phyloP scores from a whole-genome alignment of 2,888 invertebrate species.

The Yponomeuta cagnagella region DNA sequence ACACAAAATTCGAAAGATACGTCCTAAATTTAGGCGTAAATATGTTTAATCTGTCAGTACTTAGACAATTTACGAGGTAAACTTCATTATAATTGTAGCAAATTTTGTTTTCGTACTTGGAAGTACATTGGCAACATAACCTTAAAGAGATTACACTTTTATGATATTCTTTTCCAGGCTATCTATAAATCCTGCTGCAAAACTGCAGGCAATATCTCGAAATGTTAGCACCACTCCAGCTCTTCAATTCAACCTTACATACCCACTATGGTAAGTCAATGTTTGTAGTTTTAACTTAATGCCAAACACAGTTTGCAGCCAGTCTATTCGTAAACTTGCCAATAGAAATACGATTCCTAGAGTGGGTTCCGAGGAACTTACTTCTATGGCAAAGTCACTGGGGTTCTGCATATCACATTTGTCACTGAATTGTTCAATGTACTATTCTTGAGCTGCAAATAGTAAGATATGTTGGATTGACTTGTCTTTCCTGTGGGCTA shows the following conservation, averaged over 20 bases:
- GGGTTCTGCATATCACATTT: too few relatives aligned
- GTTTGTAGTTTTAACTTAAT: neutral
- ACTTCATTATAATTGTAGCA: neutral
- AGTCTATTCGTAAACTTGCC: too few relatives aligned
- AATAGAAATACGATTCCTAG: too few relatives aligned
- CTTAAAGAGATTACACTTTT: constrained; percentile 14
- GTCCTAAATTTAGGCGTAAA: neutral
- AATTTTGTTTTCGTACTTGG: neutral
- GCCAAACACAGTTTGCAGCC: neutral
- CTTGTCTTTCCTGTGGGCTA: too few relatives aligned
- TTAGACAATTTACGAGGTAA: constrained; percentile 58
- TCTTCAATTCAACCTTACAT: constrained; percentile 58
- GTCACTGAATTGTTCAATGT: too few relatives aligned
- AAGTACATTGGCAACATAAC: constrained; percentile 11
- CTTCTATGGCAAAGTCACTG: too few relatives aligned
- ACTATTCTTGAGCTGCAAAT: too few relatives aligned
- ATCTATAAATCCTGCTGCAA: constrained; percentile 38
- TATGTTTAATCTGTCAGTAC: constrained; percentile 49
- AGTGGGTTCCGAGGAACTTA: too few relatives aligned
- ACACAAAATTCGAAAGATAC: neutral
- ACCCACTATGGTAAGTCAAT: constrained; percentile 53
- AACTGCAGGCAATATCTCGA: constrained; percentile 36
- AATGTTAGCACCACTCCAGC: constrained; percentile 42
- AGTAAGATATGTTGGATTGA: too few relatives aligned
- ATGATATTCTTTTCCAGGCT: constrained; percentile 39